phyloP scores from a whole-genome alignment of 2,797 vertebrate genomes.

The Carduelis carduelis region DNA sequence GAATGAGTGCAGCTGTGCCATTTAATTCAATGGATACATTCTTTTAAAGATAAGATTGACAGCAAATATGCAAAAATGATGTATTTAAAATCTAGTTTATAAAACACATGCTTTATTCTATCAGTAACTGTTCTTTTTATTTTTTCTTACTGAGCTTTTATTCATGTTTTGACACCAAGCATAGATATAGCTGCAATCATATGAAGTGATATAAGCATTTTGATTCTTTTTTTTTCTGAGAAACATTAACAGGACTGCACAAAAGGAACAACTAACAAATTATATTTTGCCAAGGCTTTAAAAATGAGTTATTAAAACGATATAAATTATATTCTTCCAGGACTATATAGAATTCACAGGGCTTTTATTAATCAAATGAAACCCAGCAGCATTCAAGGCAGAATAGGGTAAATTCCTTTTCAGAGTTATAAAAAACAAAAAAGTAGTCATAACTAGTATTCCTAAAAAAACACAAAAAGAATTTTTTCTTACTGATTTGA shows the following conservation, averaged over 20 bases:
- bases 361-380: neutral
- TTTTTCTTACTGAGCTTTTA: neutral
- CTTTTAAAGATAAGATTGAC: neutral
- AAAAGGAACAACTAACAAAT: neutral
- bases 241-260: neutral
- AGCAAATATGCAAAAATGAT: neutral
- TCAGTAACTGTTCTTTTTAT: neutral
- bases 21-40: neutral
- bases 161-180: neutral
- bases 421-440: neutral
- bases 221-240: neutral
- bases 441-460: neutral
- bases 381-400: neutral
- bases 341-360: neutral
- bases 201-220: neutral
- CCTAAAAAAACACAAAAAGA: neutral
- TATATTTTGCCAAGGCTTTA: neutral
- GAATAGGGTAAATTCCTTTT: neutral
- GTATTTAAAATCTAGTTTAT: neutral
- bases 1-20: neutral
- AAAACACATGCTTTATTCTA: neutral
- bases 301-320: neutral
- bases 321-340: neutral
- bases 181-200: neutral
- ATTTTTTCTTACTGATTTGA: neutral